Percentiles rank a stretch among this genome's conserved stretches.
Conservation (phyloP, 2,797 vertebrate genomes). For the Adrianichthys oophorus region DNA sequence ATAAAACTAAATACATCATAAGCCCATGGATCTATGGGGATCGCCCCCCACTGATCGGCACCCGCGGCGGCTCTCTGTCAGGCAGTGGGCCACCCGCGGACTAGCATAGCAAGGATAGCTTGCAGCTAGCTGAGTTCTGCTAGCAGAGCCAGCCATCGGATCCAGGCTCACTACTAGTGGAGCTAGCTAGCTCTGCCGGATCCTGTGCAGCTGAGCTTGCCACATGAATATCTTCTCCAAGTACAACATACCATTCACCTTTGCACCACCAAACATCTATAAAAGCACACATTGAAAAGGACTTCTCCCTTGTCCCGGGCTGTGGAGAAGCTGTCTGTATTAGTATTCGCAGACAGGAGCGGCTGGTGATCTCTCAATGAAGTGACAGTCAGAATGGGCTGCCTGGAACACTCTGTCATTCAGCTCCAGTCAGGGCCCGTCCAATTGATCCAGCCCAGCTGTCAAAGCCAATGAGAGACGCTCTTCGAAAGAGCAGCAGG, state of each 20-base stretch:
- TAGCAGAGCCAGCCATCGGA: too few species aligned
- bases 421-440: conserved; percentile 55
- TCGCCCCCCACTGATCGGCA: too few species aligned
- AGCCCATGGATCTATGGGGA: too few species aligned
- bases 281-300: conserved; percentile 11
- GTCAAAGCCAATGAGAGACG: conserved; percentile 72
- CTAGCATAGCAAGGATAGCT: too few species aligned
- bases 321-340: conserved; percentile 48
- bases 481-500: conserved; percentile 55
- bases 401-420: conserved; percentile 71
- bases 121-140: too few species aligned
- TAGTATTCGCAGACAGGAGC: conserved; percentile 69
- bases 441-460: conserved; percentile 73
- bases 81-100: too few species aligned
- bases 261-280: conserved; percentile 2
- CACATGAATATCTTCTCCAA: neutral
- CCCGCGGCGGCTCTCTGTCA: too few species aligned
- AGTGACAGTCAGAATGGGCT: conserved; percentile 73
- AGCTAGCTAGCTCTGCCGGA: too few species aligned
- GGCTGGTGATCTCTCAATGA: conserved; percentile 71
- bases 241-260: conserved; percentile 22
- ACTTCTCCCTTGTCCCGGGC: conserved; percentile 19
- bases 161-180: too few species aligned
- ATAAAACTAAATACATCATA: too few species aligned
- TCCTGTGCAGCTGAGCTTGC: too few species aligned